These are phyloP conservation scores for Brachyhypopomus occidentalis DNA, from an alignment of 2,113 vertebrate species.

Conservation along the genomic window DNA sequence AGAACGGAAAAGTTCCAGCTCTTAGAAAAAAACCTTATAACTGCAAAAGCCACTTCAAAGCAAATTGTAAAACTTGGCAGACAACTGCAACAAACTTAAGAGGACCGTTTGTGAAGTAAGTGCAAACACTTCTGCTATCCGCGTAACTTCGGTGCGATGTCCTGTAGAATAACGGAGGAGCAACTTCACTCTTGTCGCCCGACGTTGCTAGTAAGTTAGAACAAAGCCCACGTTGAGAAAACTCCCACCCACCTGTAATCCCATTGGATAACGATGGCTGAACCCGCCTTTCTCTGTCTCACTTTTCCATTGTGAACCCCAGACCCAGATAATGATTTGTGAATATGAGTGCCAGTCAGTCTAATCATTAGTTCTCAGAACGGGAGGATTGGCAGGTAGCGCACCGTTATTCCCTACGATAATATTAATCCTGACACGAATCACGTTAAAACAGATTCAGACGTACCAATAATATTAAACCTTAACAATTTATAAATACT, in stretches of 20 bases:
- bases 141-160: conserved; percentile 58
- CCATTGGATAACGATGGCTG: conserved; percentile 64
- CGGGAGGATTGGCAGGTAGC: conserved; percentile 16
- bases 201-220: conserved; percentile 64
- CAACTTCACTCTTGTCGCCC: conserved; percentile 68
- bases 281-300: conserved; percentile 56
- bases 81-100: neutral
- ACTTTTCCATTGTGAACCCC: neutral
- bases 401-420: conserved; percentile 47
- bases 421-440: conserved; percentile 49
- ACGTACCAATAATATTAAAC: neutral
- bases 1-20: neutral
- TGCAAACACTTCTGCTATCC: conserved; percentile 26
- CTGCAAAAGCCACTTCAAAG: neutral
- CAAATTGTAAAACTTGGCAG: too few relatives aligned
- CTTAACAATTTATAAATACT: too few relatives aligned
- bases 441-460: too few relatives aligned
- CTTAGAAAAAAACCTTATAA: neutral
- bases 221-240: conserved; percentile 73
- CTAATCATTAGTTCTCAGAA: neutral
- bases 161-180: conserved; percentile 71
- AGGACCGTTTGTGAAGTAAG: conserved; percentile 18
- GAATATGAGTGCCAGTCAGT: conserved; percentile 59
- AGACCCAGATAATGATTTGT: conserved; percentile 38
- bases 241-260: conserved; percentile 69